phyloP scores from a whole-genome alignment of 2,888 invertebrate genomes.

The Drosophila meridionalis region DNA sequence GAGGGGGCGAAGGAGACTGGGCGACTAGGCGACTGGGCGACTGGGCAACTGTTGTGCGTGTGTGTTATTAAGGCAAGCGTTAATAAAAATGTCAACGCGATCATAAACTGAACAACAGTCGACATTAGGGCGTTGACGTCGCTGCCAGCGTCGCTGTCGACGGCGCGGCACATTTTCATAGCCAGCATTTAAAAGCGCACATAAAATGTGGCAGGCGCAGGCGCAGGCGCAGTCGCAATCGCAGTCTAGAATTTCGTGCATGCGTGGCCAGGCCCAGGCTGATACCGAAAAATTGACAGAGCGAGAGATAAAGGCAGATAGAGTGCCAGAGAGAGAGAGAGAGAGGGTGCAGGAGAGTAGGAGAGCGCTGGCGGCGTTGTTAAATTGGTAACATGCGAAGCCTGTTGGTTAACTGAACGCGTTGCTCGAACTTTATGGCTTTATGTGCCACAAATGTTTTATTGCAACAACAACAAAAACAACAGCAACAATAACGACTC shows the following conservation, averaged over 20 bases:
- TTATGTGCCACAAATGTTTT: constrained; percentile 54
- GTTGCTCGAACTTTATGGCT: constrained; percentile 44
- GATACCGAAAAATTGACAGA: constrained; percentile 17
- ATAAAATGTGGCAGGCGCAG: constrained; percentile 55
- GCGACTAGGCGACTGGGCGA: background rate
- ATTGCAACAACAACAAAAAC: constrained; percentile 35
- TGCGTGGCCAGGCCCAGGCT: constrained; percentile 18
- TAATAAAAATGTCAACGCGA: constrained; percentile 80
- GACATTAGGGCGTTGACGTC: constrained; percentile 64
- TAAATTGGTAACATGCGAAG: constrained; percentile 23
- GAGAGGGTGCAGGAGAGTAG: background rate
- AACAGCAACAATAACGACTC: constrained; percentile 7
- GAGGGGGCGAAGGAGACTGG: background rate
- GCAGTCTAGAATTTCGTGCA: constrained; percentile 29
- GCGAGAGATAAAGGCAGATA: background rate
- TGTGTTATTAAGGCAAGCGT: constrained; percentile 61
- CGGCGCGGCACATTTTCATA: constrained; percentile 51
- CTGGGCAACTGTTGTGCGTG: constrained; percentile 28
- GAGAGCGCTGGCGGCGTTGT: constrained; percentile 7
- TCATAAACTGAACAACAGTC: constrained; percentile 68
- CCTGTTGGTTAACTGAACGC: constrained; percentile 29
- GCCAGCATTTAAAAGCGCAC: constrained; percentile 67
- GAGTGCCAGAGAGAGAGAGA: background rate
- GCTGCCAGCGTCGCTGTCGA: constrained; percentile 10
- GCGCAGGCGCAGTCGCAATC: constrained; percentile 30